A percentile compares a stretch with the other conserved stretches of the same genome.
Evolutionary conservation across 2,113 vertebrate genomes (phyloP).

Genomic region (Myodes glareolus): DNA sequence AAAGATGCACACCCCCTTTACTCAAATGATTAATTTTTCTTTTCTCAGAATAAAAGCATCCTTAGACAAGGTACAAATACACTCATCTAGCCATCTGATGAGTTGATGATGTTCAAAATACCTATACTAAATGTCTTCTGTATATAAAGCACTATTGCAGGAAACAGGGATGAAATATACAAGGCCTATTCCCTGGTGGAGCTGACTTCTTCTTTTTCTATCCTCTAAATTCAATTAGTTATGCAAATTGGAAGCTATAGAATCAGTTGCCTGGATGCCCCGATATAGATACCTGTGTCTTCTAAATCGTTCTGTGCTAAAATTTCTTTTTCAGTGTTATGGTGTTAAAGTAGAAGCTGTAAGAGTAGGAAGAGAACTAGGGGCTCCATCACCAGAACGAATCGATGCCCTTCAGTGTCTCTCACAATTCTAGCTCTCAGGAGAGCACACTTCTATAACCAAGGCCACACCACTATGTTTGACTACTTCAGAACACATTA

Average conservation of each 20-base stretch:
- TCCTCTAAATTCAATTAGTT: not conserved
- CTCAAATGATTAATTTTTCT: not conserved
- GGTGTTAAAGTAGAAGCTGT: not conserved
- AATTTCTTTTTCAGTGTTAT: not conserved
- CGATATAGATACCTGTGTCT: not conserved
- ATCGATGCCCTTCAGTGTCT: not conserved
- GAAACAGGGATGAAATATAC: not conserved
- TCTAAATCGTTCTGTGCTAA: too few relatives aligned
- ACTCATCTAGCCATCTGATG: not conserved
- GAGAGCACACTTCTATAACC: not conserved
- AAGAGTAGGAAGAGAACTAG: not conserved
- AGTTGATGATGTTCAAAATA: not conserved
- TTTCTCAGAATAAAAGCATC: not conserved
- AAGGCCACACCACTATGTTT: not conserved
- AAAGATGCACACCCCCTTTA: conserved; percentile 18
- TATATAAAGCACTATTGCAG: not conserved
- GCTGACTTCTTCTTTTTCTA: rapidly evolving
- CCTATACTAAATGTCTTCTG: not conserved
- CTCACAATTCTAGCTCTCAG: not conserved
- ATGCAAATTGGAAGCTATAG: not conserved
- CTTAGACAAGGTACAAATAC: not conserved
- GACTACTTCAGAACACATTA: too few relatives aligned
- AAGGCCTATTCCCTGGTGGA: not conserved
- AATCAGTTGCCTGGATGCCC: not conserved
- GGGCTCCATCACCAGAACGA: not conserved